phyloP scores from a whole-genome alignment of 2,113 vertebrate genomes.

The Spermophilus dauricus region DNA sequence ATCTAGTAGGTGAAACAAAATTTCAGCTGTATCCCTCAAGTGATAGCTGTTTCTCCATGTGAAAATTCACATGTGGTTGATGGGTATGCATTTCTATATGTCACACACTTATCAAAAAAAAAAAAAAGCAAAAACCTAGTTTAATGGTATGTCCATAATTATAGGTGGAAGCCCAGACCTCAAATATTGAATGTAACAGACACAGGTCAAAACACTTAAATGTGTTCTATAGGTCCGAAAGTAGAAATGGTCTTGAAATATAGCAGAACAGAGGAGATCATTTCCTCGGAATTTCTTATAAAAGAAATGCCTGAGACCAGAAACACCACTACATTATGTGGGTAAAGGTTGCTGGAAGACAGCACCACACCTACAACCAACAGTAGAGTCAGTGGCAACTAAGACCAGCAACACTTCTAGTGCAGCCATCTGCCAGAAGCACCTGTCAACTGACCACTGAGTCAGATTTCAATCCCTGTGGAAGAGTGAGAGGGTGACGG shows the following conservation, averaged over 20 bases:
- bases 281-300: background rate
- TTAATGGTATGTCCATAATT: background rate
- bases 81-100: background rate
- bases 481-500: background rate
- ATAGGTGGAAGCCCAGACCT: background rate
- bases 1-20: background rate
- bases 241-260: background rate
- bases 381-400: rapidly evolving
- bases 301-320: background rate
- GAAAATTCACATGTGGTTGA: background rate
- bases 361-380: too few relatives aligned
- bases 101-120: background rate
- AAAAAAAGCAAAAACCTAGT: background rate
- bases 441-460: background rate
- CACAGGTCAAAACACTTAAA: background rate
- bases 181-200: background rate
- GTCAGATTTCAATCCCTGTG: rapidly evolving
- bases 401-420: background rate
- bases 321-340: too few relatives aligned
- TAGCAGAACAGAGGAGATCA: background rate
- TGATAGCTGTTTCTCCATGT: background rate
- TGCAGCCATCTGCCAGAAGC: rapidly evolving
- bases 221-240: background rate
- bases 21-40: background rate
- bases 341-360: background rate